Evolutionary conservation across 2,113 vertebrate species (phyloP).

Genomic region (Probosciger aterrimus): DNA sequence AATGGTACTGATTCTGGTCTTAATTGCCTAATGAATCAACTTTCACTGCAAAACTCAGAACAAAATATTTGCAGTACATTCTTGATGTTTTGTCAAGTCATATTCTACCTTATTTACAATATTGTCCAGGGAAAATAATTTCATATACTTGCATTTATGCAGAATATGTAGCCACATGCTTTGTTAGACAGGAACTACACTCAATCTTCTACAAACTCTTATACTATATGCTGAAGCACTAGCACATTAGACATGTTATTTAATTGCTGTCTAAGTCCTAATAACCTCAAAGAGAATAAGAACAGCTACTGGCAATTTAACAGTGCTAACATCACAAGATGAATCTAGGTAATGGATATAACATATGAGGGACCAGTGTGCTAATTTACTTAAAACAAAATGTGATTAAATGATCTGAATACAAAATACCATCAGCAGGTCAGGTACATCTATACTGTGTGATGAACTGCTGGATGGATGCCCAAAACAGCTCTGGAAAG

Average conservation of each 20-base stretch:
- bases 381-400: conserved; percentile 64
- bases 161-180: background rate
- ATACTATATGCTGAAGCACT: background rate
- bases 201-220: conserved; percentile 18
- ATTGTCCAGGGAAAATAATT: background rate
- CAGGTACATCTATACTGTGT: background rate
- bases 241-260: conserved; percentile 28
- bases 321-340: conserved; percentile 52
- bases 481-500: conserved; percentile 18
- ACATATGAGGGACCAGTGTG: conserved; percentile 54
- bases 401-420: conserved; percentile 60
- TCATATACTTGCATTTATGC: background rate
- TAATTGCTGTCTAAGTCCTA: conserved; percentile 68
- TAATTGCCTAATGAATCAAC: background rate
- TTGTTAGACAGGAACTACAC: background rate
- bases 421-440: conserved; percentile 33
- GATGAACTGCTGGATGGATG: conserved; percentile 26
- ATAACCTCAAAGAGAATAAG: conserved; percentile 65
- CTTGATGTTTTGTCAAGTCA: background rate
- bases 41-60: background rate
- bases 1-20: background rate
- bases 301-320: conserved; percentile 66
- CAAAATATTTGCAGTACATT: background rate
- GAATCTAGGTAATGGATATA: conserved; percentile 61
- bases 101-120: background rate